These are phyloP conservation scores for Gopherus evgoodei DNA, from an alignment of 2,113 vertebrate species.

Conservation along the genomic window DNA sequence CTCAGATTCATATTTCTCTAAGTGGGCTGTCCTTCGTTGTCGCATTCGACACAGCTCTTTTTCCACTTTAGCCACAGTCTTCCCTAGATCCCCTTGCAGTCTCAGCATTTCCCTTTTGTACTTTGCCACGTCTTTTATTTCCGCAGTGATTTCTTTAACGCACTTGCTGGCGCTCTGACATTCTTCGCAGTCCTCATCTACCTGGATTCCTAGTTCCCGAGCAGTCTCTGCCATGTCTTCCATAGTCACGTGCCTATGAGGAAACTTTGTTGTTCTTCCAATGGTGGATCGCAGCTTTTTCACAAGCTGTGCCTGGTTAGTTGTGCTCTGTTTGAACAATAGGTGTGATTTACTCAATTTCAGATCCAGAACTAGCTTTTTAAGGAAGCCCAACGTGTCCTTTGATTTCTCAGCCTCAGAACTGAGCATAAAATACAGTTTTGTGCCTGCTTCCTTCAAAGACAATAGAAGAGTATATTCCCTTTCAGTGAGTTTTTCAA, in stretches of 20 bases:
- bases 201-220: slow-evolving; percentile 54
- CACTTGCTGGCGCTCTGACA: slow-evolving; percentile 51
- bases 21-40: too few relatives aligned
- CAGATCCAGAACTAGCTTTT: background rate
- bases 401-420: slow-evolving; percentile 24
- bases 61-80: too few relatives aligned
- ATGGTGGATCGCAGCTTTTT: slow-evolving; percentile 30
- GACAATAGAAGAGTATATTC: slow-evolving; percentile 75
- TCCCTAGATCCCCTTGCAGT: slow-evolving; percentile 38
- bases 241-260: slow-evolving; percentile 25
- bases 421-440: slow-evolving; percentile 52
- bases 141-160: slow-evolving; percentile 48
- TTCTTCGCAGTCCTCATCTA: slow-evolving; percentile 62
- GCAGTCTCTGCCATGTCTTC: slow-evolving; percentile 39
- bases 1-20: too few relatives aligned
- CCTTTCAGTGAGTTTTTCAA: slow-evolving; percentile 65
- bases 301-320: background rate
- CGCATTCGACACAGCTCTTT: too few relatives aligned
- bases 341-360: slow-evolving; percentile 55
- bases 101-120: slow-evolving; percentile 55
- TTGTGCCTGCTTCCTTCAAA: slow-evolving; percentile 47
- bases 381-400: slow-evolving; percentile 35
- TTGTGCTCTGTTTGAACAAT: slow-evolving; percentile 37
- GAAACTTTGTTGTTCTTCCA: slow-evolving; percentile 21
- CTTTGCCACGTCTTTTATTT: slow-evolving; percentile 17